Percentiles rank a stretch among this genome's conserved stretches.
Evolutionary conservation across 2,113 vertebrate genomes (phyloP).

Genomic region (Eulemur macaco): DNA sequence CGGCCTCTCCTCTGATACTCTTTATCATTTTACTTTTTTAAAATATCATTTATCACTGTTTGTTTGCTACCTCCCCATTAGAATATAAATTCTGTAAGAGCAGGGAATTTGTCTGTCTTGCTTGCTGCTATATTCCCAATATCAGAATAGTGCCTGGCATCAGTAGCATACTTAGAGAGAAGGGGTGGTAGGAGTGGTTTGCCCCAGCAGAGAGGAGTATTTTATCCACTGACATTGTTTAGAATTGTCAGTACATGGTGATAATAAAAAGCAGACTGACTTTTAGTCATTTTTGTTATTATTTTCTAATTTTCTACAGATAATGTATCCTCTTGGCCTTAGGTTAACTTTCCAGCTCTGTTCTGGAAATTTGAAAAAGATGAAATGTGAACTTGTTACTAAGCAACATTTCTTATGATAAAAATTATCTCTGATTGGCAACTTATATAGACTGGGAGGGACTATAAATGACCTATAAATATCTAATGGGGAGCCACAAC

Average conservation of each 20-base stretch:
- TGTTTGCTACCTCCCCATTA: too few species aligned
- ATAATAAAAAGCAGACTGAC: constrained; percentile 23
- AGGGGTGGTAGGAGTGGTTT: too few species aligned
- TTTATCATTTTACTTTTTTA: too few species aligned
- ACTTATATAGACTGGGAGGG: neutral
- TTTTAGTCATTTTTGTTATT: constrained; percentile 28
- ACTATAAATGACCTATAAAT: constrained; percentile 37
- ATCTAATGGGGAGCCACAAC: neutral
- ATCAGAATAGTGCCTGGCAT: too few species aligned
- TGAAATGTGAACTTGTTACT: constrained; percentile 13
- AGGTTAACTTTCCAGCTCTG: constrained; percentile 15
- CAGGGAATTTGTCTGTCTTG: too few species aligned
- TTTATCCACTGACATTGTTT: neutral
- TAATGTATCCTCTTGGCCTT: neutral
- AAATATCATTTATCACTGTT: too few species aligned
- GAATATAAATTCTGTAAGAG: too few species aligned
- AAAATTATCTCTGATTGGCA: neutral
- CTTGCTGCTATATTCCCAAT: too few species aligned
- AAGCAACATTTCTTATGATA: neutral
- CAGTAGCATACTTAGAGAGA: too few species aligned
- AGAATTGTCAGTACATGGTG: neutral
- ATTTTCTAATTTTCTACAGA: constrained; percentile 43
- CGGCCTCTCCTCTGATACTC: too few species aligned
- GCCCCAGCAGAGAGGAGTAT: too few species aligned
- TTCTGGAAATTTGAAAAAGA: constrained; percentile 41